Base-by-base conservation (phyloP, 2,797 vertebrate genomes). In the Mallotus villosus region DNA sequence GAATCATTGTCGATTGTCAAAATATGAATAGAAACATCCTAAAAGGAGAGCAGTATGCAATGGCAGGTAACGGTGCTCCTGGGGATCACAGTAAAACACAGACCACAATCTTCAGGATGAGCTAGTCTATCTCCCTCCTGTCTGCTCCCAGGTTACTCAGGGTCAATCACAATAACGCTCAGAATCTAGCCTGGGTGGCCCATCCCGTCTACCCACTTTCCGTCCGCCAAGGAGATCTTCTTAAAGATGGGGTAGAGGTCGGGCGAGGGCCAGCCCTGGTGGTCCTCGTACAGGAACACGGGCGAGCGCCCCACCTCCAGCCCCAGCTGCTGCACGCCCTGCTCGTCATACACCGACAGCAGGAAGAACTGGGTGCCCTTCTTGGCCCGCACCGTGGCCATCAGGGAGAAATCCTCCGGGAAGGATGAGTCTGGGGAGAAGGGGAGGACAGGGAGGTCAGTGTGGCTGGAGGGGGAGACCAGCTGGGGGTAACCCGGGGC, bases 351-450 rank as follows among this genome's bases (percentile, higher is more conserved):
- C 58, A 97, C 0, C 0, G 96, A 97, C 2, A 98, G 82, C 55
- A 98, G 86, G 81, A 97, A 94, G 73, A 94, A 92, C 80, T 90
- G 94, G 3, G 85, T 84, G 58, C 90, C 94, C 32, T 91, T 93
- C 75, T 84, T 94, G n/a, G 91, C 93, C 63, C 93, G 89, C 17
- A 96, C 62, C 0, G 95, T 96, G 24, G 92, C 60, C 90, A 97
- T 90, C 82, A 98, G 62, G 0, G 97, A 96, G 87, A 98, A 98
- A 74, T 95, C 86, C 82, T 89, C 86, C 0, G 96, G 96, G 78
- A 98, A 97, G 8, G 32, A 74, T 0, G 91, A 92, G 51, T 93
- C 96, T 98, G 79, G 14, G 32, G 19, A 63, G 14, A 29, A 29
- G 16, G 37, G 24, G 21, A 9, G n/a, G 19, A 57, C n/a, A 7